phyloP scores from a whole-genome alignment of 2,113 vertebrate species.

The Tapirus terrestris region DNA sequence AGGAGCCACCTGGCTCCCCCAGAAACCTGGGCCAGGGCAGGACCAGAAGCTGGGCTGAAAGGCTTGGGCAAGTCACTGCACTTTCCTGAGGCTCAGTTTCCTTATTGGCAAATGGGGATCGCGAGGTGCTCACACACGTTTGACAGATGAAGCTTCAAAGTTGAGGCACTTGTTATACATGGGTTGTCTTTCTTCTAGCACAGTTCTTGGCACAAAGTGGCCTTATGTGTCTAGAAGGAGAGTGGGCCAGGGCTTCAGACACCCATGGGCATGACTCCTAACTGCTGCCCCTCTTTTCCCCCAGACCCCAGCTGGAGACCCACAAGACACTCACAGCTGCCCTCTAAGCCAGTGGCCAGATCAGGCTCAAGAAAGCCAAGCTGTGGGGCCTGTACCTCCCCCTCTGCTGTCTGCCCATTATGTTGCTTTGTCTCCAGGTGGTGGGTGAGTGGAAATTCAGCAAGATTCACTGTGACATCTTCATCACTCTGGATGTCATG shows the following conservation, averaged over 20 bases:
- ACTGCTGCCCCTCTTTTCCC: background rate
- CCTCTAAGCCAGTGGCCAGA: rapidly evolving
- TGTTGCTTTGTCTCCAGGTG: slow-evolving; percentile 88
- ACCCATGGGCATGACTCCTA: rapidly evolving
- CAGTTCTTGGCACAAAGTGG: background rate
- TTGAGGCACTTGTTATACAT: background rate
- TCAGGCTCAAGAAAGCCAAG: background rate
- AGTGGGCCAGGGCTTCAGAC: background rate
- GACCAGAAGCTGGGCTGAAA: background rate
- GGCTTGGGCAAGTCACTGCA: background rate
- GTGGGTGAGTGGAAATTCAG: slow-evolving; percentile 99
- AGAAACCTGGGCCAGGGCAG: background rate
- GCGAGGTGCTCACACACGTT: background rate
- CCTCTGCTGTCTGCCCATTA: rapidly evolving
- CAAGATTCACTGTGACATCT: slow-evolving; percentile 99
- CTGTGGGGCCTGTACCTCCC: rapidly evolving
- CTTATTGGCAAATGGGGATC: background rate
- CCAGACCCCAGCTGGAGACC: background rate
- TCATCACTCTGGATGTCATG: slow-evolving; percentile 99
- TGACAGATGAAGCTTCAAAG: background rate
- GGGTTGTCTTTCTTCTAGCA: background rate
- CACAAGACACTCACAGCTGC: too few relatives aligned
- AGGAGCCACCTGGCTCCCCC: background rate
- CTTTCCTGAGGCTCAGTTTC: background rate
- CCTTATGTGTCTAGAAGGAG: background rate